Evolutionary conservation across 2,888 invertebrate species (phyloP).

Genomic region (Galerucella pusilla): DNA sequence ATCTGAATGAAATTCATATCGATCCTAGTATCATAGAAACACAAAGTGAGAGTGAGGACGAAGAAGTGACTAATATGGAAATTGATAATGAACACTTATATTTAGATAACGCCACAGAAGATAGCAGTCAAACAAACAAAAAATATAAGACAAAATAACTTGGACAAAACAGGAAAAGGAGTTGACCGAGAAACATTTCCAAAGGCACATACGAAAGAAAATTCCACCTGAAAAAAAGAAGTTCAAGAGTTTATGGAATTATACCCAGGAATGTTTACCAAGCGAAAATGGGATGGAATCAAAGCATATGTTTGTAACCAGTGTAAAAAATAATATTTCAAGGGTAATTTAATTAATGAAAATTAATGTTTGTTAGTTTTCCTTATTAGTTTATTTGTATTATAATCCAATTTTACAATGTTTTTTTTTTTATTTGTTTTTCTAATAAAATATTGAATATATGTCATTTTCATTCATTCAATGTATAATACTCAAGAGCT

Average conservation of each 20-base stretch:
- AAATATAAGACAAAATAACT: too few species aligned
- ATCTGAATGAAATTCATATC: too few species aligned
- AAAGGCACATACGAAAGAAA: constrained; percentile 2
- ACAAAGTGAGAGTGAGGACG: too few species aligned
- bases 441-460: too few species aligned
- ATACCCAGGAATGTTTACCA: neutral
- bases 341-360: neutral
- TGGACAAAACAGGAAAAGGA: constrained; percentile 1
- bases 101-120: too few species aligned
- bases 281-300: constrained; percentile 8
- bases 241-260: neutral
- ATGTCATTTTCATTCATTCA: too few species aligned
- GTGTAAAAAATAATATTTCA: constrained; percentile 2
- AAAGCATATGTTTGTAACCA: constrained; percentile 7
- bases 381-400: neutral
- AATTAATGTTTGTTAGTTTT: neutral
- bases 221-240: neutral
- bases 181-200: constrained; percentile 1
- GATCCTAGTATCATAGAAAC: too few species aligned
- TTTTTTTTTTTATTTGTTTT: too few species aligned
- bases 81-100: too few species aligned
- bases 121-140: too few species aligned
- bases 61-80: too few species aligned
- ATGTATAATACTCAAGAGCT: too few species aligned
- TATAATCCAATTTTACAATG: neutral